Evolutionary conservation across 1,140 invertebrate genomes (phyloP).

Genomic region (Bathynomus jamesi): DNA sequence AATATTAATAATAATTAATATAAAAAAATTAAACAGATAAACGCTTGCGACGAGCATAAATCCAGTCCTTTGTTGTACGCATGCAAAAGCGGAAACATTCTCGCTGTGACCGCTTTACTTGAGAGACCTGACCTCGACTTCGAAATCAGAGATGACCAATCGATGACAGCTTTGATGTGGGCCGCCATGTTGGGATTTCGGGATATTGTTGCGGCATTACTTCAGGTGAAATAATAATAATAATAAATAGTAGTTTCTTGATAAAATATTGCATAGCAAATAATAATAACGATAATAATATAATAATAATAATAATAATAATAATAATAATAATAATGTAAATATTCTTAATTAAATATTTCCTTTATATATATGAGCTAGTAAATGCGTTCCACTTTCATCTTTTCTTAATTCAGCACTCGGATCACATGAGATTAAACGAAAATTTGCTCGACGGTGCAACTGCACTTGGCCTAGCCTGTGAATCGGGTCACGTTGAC

Average conservation of each 20-base stretch:
- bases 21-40: too few species aligned
- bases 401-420: too few species aligned
- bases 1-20: too few species aligned
- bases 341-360: too few species aligned
- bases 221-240: too few species aligned
- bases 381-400: too few species aligned
- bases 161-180: conserved; percentile 89
- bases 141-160: conserved; percentile 65
- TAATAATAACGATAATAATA: too few species aligned
- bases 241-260: too few species aligned
- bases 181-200: conserved; percentile 85
- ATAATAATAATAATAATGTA: too few species aligned
- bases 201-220: conserved; percentile 71
- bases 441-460: conserved; percentile 58
- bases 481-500: conserved; percentile 69
- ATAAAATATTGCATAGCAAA: too few species aligned
- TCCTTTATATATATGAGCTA: too few species aligned
- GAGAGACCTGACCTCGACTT: conserved; percentile 24
- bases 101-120: conserved; percentile 26
- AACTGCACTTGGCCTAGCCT: conserved; percentile 80
- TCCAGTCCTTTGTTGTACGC: conserved; percentile 25
- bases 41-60: conserved; percentile 16
- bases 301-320: too few species aligned
- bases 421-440: background rate
- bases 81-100: conserved; percentile 29